These are phyloP conservation scores for Gadus chalcogrammus DNA, from an alignment of 2,113 vertebrate genomes.

Conservation along the genomic window DNA sequence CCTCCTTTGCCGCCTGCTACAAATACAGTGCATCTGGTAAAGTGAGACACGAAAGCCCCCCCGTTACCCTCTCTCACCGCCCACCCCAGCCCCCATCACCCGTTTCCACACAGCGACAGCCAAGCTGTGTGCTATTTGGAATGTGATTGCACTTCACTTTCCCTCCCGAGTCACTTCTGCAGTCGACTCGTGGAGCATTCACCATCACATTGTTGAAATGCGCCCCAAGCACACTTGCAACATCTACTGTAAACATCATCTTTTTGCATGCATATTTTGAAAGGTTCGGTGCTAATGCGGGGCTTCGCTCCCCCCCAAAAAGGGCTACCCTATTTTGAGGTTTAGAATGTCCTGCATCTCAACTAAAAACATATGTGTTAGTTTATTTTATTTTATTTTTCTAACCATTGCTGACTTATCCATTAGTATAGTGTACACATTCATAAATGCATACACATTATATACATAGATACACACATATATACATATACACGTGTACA, in stretches of 20 bases:
- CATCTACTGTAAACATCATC: conserved; percentile 13
- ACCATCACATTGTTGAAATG: conserved; percentile 22
- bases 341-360: no score
- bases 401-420: background rate
- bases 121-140: conserved; percentile 59
- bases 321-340: no score
- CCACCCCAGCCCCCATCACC: conserved; percentile 55
- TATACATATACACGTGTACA: background rate
- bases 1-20: conserved; percentile 42
- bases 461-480: background rate
- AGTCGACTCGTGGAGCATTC: conserved; percentile 43
- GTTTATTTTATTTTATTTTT: no score
- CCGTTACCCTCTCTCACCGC: conserved; percentile 40
- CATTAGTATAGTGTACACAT: background rate
- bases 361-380: background rate
- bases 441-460: background rate
- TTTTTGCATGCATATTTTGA: no score
- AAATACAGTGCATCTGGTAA: conserved; percentile 38
- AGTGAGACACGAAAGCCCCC: conserved; percentile 40
- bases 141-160: conserved; percentile 69
- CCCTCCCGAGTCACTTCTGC: conserved; percentile 45
- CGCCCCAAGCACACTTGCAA: conserved; percentile 8
- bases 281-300: no score
- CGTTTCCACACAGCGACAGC: conserved; percentile 54
- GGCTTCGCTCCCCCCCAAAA: no score